These are phyloP conservation scores for Acromyrmex echinatior DNA, from an alignment of 1,140 invertebrate genomes.

Conservation along the genomic window DNA sequence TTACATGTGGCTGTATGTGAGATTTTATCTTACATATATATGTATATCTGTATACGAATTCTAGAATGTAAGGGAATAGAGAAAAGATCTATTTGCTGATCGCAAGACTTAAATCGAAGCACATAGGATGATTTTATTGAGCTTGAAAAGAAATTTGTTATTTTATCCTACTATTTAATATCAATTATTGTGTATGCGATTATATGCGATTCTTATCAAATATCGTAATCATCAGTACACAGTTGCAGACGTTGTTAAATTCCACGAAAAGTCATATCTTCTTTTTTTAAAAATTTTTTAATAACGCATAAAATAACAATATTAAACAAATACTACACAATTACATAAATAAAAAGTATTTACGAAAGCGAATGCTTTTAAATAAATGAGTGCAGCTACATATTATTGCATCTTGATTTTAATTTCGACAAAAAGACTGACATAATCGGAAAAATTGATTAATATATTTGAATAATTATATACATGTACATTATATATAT, in stretches of 20 bases:
- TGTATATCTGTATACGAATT: background rate
- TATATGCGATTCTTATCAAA: background rate
- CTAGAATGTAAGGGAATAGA: background rate
- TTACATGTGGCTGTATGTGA: background rate
- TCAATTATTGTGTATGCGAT: background rate
- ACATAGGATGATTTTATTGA: background rate
- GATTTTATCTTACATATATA: background rate
- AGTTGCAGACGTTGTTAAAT: background rate
- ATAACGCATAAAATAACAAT: background rate
- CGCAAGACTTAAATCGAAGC: background rate
- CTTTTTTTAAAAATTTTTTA: background rate
- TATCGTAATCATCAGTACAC: background rate
- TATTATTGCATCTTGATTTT: background rate
- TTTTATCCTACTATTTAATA: constrained; percentile 3
- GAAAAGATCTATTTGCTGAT: background rate
- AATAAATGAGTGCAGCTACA: background rate
- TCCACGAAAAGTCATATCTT: background rate
- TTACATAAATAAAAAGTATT: constrained; percentile 50
- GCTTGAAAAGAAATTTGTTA: background rate
- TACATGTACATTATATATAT: background rate
- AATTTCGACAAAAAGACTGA: constrained; percentile 10
- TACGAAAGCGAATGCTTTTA: constrained; percentile 42
- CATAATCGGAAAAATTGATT: background rate
- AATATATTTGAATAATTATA: background rate
- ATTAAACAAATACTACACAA: background rate